phyloP scores from a whole-genome alignment of 2,888 invertebrate species.

The Zaprionus bogoriensis region DNA sequence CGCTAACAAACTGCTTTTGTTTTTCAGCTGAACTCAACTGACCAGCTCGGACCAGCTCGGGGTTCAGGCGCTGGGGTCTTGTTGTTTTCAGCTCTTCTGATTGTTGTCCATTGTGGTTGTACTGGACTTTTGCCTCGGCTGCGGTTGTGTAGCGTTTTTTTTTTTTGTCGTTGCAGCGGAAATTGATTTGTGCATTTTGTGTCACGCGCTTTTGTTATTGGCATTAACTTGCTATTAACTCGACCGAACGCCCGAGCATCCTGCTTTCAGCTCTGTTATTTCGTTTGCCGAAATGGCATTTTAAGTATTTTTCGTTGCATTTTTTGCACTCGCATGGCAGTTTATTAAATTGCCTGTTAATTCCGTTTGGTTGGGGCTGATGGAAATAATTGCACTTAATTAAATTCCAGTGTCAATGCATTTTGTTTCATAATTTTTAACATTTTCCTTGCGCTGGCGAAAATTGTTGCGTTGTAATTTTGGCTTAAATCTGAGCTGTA shows the following conservation, averaged over 20 bases:
- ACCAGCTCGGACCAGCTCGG: not conserved
- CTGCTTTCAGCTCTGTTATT: constrained; percentile 35
- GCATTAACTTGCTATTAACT: constrained; percentile 54
- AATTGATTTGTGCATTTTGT: constrained; percentile 67
- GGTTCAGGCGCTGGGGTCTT: not conserved
- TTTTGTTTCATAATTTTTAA: not conserved
- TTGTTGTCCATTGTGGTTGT: constrained; percentile 54
- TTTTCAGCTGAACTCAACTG: constrained; percentile 17
- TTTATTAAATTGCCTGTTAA: constrained; percentile 25
- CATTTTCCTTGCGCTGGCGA: not conserved
- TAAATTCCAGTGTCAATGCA: constrained; percentile 18
- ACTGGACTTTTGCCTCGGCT: constrained; percentile 17
- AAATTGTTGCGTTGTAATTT: not conserved
- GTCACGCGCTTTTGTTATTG: constrained; percentile 58
- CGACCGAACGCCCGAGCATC: not conserved
- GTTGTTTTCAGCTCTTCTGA: constrained; percentile 35
- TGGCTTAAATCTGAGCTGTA: no score
- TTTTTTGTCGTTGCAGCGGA: constrained; percentile 39
- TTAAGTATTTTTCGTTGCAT: constrained; percentile 24
- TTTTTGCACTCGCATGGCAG: constrained; percentile 21
- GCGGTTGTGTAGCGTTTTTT: constrained; percentile 5
- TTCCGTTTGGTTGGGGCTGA: not conserved
- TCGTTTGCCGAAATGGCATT: constrained; percentile 28
- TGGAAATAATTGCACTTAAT: constrained; percentile 15
- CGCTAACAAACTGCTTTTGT: constrained; percentile 59